A percentile compares a stretch with the other conserved stretches of the same genome.
Evolutionary conservation across 2,888 invertebrate genomes (phyloP).

Genomic region (Lamellibrachia columna): DNA sequence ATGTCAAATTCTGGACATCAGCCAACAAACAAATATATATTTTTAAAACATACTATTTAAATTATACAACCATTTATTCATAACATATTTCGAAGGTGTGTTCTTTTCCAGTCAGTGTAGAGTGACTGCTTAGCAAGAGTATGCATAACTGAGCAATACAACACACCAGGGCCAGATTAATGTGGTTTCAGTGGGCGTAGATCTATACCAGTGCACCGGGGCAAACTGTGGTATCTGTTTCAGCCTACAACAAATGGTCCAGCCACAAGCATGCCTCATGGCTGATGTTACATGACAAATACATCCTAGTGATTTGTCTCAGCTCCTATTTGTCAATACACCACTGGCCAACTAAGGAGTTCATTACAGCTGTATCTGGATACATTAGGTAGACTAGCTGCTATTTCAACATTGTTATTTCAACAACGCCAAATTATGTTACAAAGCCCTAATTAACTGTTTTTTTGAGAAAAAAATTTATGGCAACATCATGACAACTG

Average conservation of each 20-base stretch:
- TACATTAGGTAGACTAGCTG: background rate
- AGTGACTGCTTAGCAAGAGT: background rate
- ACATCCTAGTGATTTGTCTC: background rate
- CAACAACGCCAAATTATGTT: background rate
- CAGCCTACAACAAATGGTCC: background rate
- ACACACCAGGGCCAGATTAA: background rate
- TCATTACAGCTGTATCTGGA: background rate
- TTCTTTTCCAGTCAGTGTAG: background rate
- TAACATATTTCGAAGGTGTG: too few relatives aligned
- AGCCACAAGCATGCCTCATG: background rate
- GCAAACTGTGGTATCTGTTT: conserved; percentile 5
- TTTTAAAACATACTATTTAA: too few relatives aligned
- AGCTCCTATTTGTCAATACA: background rate
- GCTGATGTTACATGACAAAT: background rate
- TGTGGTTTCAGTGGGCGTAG: background rate
- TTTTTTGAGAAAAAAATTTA: too few relatives aligned
- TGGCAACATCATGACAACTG: too few relatives aligned
- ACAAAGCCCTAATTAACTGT: too few relatives aligned
- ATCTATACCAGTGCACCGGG: background rate
- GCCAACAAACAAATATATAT: too few relatives aligned
- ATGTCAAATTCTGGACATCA: too few relatives aligned
- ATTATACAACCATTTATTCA: too few relatives aligned
- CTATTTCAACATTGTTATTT: background rate
- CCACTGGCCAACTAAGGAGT: background rate
- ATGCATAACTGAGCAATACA: background rate